phyloP scores from a whole-genome alignment of 1,140 invertebrate genomes.

The Meloidogyne hapla region DNA sequence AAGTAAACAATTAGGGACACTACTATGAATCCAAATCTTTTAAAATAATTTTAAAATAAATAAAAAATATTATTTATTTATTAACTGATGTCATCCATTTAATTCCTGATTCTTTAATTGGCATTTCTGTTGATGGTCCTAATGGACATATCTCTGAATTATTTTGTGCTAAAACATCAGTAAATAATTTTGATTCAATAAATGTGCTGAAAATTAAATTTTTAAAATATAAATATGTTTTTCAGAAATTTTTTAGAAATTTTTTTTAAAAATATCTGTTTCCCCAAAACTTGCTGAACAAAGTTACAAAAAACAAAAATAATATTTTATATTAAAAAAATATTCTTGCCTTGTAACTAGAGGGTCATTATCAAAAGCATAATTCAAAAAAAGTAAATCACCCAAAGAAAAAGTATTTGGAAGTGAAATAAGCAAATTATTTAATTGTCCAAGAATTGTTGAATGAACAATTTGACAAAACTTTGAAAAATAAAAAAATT shows the following conservation, averaged over 20 bases:
- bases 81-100: conserved; percentile 8
- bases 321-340: neutral
- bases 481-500: conserved; percentile 34
- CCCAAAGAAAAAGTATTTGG: conserved; percentile 48
- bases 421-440: conserved; percentile 46
- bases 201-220: conserved; percentile 36
- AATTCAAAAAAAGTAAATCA: conserved; percentile 52
- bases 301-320: too few species aligned
- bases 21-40: conserved; percentile 17
- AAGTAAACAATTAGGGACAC: conserved; percentile 19
- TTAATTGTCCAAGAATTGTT: conserved; percentile 50
- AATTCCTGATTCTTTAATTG: neutral
- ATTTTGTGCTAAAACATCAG: conserved; percentile 1
- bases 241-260: too few species aligned
- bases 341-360: conserved; percentile 34
- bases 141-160: neutral
- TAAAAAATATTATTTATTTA: neutral
- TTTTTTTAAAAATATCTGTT: too few species aligned
- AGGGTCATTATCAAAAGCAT: conserved; percentile 49
- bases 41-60: neutral
- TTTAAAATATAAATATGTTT: too few species aligned
- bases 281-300: too few species aligned
- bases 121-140: neutral
- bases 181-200: conserved; percentile 33
- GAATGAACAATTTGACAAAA: conserved; percentile 46